Base-by-base conservation (phyloP, 2,113 vertebrate species). In the Pseudonaja textilis region DNA sequence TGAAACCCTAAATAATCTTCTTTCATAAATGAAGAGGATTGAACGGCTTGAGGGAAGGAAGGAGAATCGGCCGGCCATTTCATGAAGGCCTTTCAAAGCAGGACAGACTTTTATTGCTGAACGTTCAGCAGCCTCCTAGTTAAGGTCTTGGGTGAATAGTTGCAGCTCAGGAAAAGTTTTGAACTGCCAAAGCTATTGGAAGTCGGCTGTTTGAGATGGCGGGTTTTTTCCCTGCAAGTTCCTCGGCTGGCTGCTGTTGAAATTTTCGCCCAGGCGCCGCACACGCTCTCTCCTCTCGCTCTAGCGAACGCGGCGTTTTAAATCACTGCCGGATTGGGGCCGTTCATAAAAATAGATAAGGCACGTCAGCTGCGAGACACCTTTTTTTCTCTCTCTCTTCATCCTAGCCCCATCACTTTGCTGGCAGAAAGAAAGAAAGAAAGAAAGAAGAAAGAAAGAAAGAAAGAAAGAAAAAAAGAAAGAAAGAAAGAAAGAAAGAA, bases 301-400 rank as follows among this genome's bases (percentile, higher is more conserved):
- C 89, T 89, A 34, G 93, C 29, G 94, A 85, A 93, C 94, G 1
- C 91, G 94, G 81, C 61, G 29, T 90, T 97, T 96, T 97, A 95
- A 96, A 96, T 96, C 95, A 96, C 69, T 74, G 61, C 85, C 2
- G 3, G 29, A 93, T 94, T 94, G 57, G 57, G 56, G 3, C 64
- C 93, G 94, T 95, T 96, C 94, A 95, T 95, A 96, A 97, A 96
- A 94, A 94, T 87, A 95, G 96, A 94, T 95, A 97, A 97, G 93
- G 86, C 90, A 54, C 87, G 69, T 92, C 69, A 29, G 1, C 88
- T 29, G 34, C 34, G 64, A 47, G 92, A 81, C 56, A 54, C 61
- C 3, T 3, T 42, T 12, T 1, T 87, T 94, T n/a, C 16, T 6
- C 29, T 18, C 29, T n/a, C 9, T 55, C 20, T 26, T 26, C 3